Percentiles rank a stretch among this genome's conserved stretches.
phyloP scores from a whole-genome alignment of 2,888 invertebrate genomes.

The Drosophila buzzatii region DNA sequence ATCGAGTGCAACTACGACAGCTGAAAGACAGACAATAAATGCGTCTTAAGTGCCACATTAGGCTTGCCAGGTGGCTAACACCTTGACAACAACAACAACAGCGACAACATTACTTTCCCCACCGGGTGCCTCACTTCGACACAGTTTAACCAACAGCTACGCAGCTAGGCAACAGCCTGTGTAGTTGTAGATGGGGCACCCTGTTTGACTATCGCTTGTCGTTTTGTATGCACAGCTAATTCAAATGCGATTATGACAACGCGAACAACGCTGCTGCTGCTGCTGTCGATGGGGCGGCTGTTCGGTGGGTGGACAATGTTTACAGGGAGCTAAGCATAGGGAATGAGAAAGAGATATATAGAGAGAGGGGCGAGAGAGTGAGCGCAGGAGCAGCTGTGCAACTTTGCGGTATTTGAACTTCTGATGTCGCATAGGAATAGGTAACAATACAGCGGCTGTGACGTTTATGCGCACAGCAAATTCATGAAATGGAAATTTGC shows the following conservation, averaged over 20 bases:
- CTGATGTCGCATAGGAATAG: slow-evolving; percentile 54
- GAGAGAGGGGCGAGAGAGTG: not conserved
- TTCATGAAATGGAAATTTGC: slow-evolving; percentile 3
- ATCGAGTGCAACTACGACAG: slow-evolving; percentile 28
- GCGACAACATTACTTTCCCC: not conserved
- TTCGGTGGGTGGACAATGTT: slow-evolving; percentile 17
- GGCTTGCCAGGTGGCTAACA: slow-evolving; percentile 64
- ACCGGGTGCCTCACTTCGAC: slow-evolving; percentile 45
- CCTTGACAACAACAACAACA: slow-evolving; percentile 19
- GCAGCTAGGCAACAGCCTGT: not conserved
- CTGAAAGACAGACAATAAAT: slow-evolving; percentile 77
- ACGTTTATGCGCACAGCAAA: slow-evolving; percentile 48
- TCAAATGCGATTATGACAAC: slow-evolving; percentile 79
- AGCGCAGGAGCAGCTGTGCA: slow-evolving; percentile 42
- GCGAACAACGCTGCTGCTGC: slow-evolving; percentile 58
- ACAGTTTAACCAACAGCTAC: not conserved
- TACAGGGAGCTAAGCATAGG: slow-evolving; percentile 15
- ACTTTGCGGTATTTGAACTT: slow-evolving; percentile 79
- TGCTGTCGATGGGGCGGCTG: slow-evolving; percentile 10
- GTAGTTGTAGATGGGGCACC: slow-evolving; percentile 34
- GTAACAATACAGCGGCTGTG: slow-evolving; percentile 41
- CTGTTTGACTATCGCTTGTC: slow-evolving; percentile 52
- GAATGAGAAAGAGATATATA: not conserved
- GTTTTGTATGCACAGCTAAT: slow-evolving; percentile 75
- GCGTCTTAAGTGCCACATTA: slow-evolving; percentile 79